These are phyloP conservation scores for Papilio glaucus DNA, from an alignment of 1,140 invertebrate genomes.

Conservation along the genomic window DNA sequence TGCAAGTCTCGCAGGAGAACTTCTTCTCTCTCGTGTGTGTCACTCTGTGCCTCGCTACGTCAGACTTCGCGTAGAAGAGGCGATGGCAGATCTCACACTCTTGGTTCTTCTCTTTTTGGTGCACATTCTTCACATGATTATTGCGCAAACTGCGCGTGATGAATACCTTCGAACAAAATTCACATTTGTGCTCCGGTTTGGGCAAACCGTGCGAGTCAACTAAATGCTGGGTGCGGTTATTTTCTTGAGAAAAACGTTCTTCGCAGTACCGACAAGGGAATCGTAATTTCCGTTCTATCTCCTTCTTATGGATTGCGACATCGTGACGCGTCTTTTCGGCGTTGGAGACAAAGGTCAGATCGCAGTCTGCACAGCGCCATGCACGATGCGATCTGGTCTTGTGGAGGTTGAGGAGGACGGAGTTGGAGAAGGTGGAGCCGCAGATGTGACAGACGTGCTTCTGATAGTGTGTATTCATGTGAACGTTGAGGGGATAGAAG, in stretches of 20 bases:
- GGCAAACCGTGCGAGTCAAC: constrained; percentile 68
- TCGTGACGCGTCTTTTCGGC: constrained; percentile 65
- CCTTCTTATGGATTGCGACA: constrained; percentile 51
- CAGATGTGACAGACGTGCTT: constrained; percentile 73
- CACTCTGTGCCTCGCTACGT: constrained; percentile 61
- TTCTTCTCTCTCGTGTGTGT: constrained; percentile 73
- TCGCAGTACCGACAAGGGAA: constrained; percentile 70
- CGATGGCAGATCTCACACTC: constrained; percentile 70
- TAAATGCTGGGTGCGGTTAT: constrained; percentile 61
- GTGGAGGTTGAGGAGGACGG: constrained; percentile 69
- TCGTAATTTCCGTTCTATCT: constrained; percentile 56
- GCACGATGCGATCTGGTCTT: constrained; percentile 60
- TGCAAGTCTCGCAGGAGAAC: constrained; percentile 59
- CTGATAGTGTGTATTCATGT: constrained; percentile 71
- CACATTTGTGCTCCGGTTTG: constrained; percentile 63
- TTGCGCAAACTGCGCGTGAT: constrained; percentile 68
- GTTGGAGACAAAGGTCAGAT: constrained; percentile 51
- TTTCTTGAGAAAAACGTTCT: constrained; percentile 69
- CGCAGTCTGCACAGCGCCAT: constrained; percentile 54
- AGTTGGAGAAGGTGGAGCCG: constrained; percentile 65
- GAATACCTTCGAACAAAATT: constrained; percentile 61
- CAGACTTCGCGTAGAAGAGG: constrained; percentile 69
- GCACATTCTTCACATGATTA: constrained; percentile 68
- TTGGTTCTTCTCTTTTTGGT: constrained; percentile 69
- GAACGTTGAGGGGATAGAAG: constrained; percentile 68